Base-by-base conservation (phyloP, 2,113 vertebrate genomes). In the Sakesphorus luctuosus region DNA sequence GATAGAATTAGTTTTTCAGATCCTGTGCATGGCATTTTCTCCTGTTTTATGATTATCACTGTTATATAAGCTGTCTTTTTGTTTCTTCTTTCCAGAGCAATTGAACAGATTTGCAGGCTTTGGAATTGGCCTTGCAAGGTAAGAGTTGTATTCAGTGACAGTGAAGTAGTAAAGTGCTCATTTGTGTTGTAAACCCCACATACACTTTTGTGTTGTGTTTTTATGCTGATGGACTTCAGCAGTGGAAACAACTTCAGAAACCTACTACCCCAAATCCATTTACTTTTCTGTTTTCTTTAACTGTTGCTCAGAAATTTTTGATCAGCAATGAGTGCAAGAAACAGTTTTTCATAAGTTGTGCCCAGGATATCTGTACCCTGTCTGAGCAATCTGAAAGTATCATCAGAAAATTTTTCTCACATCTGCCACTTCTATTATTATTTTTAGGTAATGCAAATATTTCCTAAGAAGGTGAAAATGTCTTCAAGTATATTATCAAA, bases 111-210 rank as follows among this genome's bases (percentile, higher is more conserved):
- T 99, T 98, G 98, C 98, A 96, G 98, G 99, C 87, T 99, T 99
- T 96, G 98, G 98, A 55, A 99, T 99, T 97, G 99, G 98, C 82
- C 98, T 99, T 49, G 99, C 99, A 96, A 99, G 99, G 99, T 99
- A 98, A 97, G 82, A 75, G 11, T 86, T 94, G 49, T 92, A 18
- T 49, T 84, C 15, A 25, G 3, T 81, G 25, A 24, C 52, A 38
- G 19, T 21, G 24, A 31, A 28, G 10, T 28, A 61, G 18, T 66
- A 62, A 79, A 72, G 5, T n/a, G 82, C 0, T 20, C 40, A 20
- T 2, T n/a, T 84, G 18, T 74, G 18, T 36, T 43, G 13, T 26
- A 23, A 58, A 86, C 5, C 3, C 1, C 49, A 1, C 35, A 2
- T 52, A 11, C 0, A 1, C 43, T 56, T 72, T 28, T 76, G 1